These are phyloP conservation scores for Dasypus novemcinctus DNA, from an alignment of 2,113 vertebrate genomes.

Conservation along the genomic window DNA sequence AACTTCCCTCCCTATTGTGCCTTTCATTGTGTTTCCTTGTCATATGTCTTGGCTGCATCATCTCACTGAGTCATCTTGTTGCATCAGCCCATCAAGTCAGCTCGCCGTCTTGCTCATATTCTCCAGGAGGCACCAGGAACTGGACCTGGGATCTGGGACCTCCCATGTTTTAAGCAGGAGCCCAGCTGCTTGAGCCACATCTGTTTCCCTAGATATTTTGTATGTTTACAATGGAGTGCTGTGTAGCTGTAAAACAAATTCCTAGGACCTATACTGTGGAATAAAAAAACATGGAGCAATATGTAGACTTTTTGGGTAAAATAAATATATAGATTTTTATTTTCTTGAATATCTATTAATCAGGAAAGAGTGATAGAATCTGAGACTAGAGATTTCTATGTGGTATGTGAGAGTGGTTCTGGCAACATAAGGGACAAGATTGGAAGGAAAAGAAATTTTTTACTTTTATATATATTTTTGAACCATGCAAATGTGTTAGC, in stretches of 20 bases:
- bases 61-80: no score
- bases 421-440: not conserved
- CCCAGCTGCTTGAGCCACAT: no score
- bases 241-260: not conserved
- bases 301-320: not conserved
- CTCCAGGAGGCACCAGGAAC: no score
- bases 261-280: not conserved
- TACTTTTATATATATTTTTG: not conserved
- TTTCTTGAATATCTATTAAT: conserved; percentile 11
- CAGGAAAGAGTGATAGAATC: not conserved
- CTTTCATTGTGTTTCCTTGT: no score
- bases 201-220: no score
- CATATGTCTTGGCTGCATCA: no score
- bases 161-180: no score
- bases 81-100: no score
- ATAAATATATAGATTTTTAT: not conserved
- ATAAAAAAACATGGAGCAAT: not conserved
- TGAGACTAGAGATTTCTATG: not conserved
- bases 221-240: not conserved
- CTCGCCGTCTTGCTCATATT: no score
- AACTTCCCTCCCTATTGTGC: no score
- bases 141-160: no score
- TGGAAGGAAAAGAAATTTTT: not conserved
- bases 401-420: not conserved
- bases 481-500: not conserved